A percentile compares a stretch with the other conserved stretches of the same genome.
phyloP scores from a whole-genome alignment of 37 sponge, comb jelly and placozoan species.

The Beroe ovata region DNA sequence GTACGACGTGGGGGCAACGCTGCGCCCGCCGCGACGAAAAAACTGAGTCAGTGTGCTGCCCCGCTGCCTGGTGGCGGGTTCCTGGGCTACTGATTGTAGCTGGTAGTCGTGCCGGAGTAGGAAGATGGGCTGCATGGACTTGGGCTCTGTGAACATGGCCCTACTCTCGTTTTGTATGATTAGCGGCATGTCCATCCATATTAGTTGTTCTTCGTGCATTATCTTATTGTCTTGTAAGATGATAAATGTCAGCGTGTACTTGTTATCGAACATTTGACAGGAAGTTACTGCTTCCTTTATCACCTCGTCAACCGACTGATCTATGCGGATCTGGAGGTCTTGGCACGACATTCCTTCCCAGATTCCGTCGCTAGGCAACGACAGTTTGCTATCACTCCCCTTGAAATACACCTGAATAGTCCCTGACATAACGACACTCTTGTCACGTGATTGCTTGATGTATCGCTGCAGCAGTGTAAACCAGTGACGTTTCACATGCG shows the following conservation, averaged over 20 bases:
- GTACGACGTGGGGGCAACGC: conserved; percentile 27
- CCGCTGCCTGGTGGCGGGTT: not conserved
- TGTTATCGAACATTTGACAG: conserved; percentile 14
- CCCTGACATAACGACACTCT: not conserved
- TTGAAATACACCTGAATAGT: conserved; percentile 62
- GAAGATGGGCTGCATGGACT: conserved; percentile 29
- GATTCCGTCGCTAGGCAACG: conserved; percentile 28
- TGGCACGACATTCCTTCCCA: conserved; percentile 56
- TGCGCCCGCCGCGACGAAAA: conserved; percentile 58
- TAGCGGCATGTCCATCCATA: conserved; percentile 46
- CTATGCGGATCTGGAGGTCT: not conserved
- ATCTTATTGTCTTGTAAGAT: conserved; percentile 36
- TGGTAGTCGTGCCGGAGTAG: conserved; percentile 7
- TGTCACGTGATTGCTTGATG: conserved; percentile 43
- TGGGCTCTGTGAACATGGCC: conserved; percentile 18
- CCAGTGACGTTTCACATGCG: conserved; percentile 34
- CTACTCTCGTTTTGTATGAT: conserved; percentile 44
- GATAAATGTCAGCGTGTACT: conserved; percentile 43
- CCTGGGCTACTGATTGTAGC: not conserved
- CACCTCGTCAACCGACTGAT: conserved; percentile 39
- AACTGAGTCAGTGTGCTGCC: conserved; percentile 26
- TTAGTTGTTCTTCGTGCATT: conserved; percentile 2
- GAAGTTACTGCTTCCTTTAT: not conserved
- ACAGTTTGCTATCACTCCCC: conserved; percentile 59
- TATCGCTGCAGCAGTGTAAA: conserved; percentile 20